Percentiles rank a stretch among this genome's conserved stretches.
Conservation (phyloP, 2,113 vertebrate genomes). For the Oreamnos americanus region DNA sequence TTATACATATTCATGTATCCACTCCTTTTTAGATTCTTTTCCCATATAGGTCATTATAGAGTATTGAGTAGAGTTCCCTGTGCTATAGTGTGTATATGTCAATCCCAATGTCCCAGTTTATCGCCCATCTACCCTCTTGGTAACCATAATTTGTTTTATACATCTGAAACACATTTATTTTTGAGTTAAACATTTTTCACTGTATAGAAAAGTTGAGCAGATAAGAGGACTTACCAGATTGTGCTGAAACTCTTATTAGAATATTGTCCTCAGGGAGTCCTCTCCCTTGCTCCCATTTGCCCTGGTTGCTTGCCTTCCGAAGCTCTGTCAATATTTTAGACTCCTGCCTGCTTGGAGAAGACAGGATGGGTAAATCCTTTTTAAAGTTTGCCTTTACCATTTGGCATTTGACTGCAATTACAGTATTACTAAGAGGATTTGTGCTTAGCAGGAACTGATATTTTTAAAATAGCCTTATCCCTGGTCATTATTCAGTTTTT, state of each 20-base stretch:
- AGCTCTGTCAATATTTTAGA: neutral
- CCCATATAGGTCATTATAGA: neutral
- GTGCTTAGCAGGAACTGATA: conserved; percentile 6
- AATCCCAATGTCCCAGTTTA: neutral
- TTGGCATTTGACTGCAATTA: conserved; percentile 33
- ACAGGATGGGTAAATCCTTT: neutral
- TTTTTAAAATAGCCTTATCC: conserved; percentile 23
- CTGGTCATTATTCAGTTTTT: conserved; percentile 43
- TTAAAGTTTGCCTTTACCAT: neutral
- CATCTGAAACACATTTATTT: neutral
- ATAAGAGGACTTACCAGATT: neutral
- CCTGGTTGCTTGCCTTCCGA: neutral
- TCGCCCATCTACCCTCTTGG: neutral
- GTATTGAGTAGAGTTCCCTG: neutral
- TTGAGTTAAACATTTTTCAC: conserved; percentile 11
- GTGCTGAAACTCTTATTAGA: neutral
- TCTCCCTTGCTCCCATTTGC: neutral
- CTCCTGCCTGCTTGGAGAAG: neutral
- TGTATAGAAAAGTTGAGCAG: conserved; percentile 13
- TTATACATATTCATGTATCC: neutral
- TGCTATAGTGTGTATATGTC: neutral
- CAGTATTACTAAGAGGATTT: conserved; percentile 29
- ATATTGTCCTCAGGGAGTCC: neutral
- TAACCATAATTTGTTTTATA: neutral
- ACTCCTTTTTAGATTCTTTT: neutral